A percentile compares a stretch with the other conserved stretches of the same genome.
These are phyloP conservation scores for Cacoxenus indagator DNA, from an alignment of 2,888 invertebrate genomes.

Conservation along the genomic window DNA sequence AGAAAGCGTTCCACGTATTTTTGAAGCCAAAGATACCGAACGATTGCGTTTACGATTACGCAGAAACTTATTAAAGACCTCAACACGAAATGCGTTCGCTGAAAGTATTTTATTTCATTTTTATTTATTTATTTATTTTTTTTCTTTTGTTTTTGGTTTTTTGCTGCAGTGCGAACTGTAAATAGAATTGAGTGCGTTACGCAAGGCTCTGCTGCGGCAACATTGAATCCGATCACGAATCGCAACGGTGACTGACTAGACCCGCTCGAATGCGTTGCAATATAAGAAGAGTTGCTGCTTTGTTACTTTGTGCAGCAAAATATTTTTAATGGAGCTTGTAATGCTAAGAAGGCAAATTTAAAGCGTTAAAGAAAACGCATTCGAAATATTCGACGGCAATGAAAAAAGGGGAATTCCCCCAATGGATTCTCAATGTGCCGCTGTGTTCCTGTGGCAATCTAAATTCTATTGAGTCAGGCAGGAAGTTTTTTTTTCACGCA, in stretches of 20 bases:
- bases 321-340: neutral
- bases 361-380: neutral
- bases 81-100: neutral
- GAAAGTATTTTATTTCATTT: neutral
- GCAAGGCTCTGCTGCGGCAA: too few species aligned
- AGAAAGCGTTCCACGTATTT: too few species aligned
- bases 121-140: neutral
- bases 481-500: neutral
- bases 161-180: neutral
- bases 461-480: constrained; percentile 1
- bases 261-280: too few species aligned
- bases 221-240: too few species aligned
- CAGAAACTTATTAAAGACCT: neutral
- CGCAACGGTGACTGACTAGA: too few species aligned
- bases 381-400: neutral
- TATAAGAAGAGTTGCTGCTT: neutral
- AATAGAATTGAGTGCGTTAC: neutral
- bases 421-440: neutral
- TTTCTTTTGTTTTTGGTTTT: neutral
- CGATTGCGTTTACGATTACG: neutral
- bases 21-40: neutral
- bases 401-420: neutral
- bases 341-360: neutral
- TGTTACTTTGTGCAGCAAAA: neutral
- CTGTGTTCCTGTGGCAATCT: neutral